Evolutionary conservation across 1,140 invertebrate species (phyloP).

Genomic region (Drosophila persimilis): DNA sequence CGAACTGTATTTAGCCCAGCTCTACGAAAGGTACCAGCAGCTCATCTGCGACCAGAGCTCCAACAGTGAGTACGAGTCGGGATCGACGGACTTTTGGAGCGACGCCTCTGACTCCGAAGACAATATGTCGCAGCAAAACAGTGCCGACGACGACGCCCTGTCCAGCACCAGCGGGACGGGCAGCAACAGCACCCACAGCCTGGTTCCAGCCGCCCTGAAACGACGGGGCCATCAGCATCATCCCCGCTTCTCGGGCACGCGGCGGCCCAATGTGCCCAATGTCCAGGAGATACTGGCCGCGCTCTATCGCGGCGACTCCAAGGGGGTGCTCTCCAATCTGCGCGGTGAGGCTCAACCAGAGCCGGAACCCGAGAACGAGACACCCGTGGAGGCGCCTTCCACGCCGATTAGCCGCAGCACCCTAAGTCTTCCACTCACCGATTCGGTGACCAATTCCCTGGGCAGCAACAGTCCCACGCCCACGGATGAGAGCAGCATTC

Average conservation of each 20-base stretch:
- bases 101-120: slow-evolving; percentile 52
- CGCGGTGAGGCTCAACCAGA: slow-evolving; percentile 39
- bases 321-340: slow-evolving; percentile 68
- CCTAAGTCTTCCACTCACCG: slow-evolving; percentile 68
- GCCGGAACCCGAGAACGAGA: slow-evolving; percentile 12
- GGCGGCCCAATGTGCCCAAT: slow-evolving; percentile 82
- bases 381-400: not conserved
- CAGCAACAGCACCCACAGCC: slow-evolving; percentile 85
- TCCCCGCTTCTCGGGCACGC: slow-evolving; percentile 85
- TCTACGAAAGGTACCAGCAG: slow-evolving; percentile 61
- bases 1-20: slow-evolving; percentile 57
- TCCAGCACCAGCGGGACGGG: slow-evolving; percentile 84
- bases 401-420: slow-evolving; percentile 50
- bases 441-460: slow-evolving; percentile 75
- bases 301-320: slow-evolving; percentile 77
- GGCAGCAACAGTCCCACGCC: slow-evolving; percentile 81
- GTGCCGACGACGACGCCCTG: slow-evolving; percentile 47
- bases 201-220: slow-evolving; percentile 83
- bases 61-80: slow-evolving; percentile 31
- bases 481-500: slow-evolving; percentile 79
- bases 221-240: slow-evolving; percentile 92
- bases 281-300: slow-evolving; percentile 80
- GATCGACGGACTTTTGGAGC: slow-evolving; percentile 55
- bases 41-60: slow-evolving; percentile 1
- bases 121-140: slow-evolving; percentile 58